Evolutionary conservation across 2,113 vertebrate species (phyloP), one percentile per base, ranked within the genome.

Genomic region (Macroglossus sobrinus): DNA sequence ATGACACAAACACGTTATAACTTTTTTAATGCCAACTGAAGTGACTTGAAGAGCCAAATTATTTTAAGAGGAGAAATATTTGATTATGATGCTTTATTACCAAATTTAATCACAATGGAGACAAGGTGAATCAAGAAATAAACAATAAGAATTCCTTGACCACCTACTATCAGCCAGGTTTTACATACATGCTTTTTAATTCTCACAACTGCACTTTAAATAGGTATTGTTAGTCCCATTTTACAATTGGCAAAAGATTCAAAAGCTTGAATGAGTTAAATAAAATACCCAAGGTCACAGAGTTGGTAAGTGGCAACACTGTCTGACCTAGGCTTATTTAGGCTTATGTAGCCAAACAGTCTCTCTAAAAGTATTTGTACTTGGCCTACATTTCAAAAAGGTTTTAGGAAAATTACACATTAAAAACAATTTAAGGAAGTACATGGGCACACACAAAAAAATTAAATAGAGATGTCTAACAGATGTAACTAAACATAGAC

Each of bases 11-110:
- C 5, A 84, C 22, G 18, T 79, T 88, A 18, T 68, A 91, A 72
- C 30, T 72, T 79, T 7, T 84, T 12, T 7, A 81, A 4, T 21
- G 28, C 57, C 64, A 91, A 2, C 57, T 80, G 30, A 80, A 57
- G 38, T 7, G 53, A 78, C 61, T 22, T 19, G 47, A 71, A 79
- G 8, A 61, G 40, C 47, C 38, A 33, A 84, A 66, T 61, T 74
- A 79, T 84, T 91, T 95, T 84, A 47, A 93, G 55, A 92, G 12
- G 55, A 76, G 19, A 30, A 74, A 84, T 92, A 76, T 79, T 50
- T 59, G 4, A 76, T 16, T 76, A 22, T 50, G 55, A 30, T 43
- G 45, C 11, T 72, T 59, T 35, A 93, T 43, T 78, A 91, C 5
- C 74, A 95, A 91, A 76, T 30, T 18, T 64, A 82, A 91, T 26